These are phyloP conservation scores for Caranx melampygus DNA, from an alignment of 2,113 vertebrate species.

Conservation along the genomic window DNA sequence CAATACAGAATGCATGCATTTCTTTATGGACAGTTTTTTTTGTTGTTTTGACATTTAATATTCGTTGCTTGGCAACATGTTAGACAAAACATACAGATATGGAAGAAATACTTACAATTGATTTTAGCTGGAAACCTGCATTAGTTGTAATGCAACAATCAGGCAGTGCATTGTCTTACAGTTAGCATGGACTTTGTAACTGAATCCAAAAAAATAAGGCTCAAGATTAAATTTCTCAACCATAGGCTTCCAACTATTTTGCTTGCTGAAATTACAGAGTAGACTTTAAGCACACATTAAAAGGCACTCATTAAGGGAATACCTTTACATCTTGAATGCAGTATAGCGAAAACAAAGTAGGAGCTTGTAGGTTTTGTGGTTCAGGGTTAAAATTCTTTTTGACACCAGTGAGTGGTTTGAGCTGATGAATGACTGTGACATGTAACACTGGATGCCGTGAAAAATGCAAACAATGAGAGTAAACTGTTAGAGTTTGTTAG, in stretches of 20 bases:
- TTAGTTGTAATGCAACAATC: background rate
- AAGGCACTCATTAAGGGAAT: constrained; percentile 47
- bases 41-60: background rate
- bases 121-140: background rate
- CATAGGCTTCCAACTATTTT: constrained; percentile 18
- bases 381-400: constrained; percentile 27
- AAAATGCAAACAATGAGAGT: constrained; percentile 5
- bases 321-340: background rate
- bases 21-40: background rate
- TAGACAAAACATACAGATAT: background rate
- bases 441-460: background rate
- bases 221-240: constrained; percentile 14
- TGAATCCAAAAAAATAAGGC: background rate
- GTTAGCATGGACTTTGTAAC: background rate
- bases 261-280: constrained; percentile 39
- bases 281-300: constrained; percentile 43
- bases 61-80: background rate
- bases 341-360: background rate
- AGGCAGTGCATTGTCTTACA: background rate
- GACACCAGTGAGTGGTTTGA: constrained; percentile 21
- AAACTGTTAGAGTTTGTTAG: background rate
- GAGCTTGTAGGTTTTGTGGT: constrained; percentile 23
- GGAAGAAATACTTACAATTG: background rate
- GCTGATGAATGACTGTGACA: background rate
- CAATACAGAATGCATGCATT: background rate